Percentiles rank a stretch among this genome's conserved stretches.
Conservation (phyloP, 2,113 vertebrate genomes). For the Cyprinodon variegatus region DNA sequence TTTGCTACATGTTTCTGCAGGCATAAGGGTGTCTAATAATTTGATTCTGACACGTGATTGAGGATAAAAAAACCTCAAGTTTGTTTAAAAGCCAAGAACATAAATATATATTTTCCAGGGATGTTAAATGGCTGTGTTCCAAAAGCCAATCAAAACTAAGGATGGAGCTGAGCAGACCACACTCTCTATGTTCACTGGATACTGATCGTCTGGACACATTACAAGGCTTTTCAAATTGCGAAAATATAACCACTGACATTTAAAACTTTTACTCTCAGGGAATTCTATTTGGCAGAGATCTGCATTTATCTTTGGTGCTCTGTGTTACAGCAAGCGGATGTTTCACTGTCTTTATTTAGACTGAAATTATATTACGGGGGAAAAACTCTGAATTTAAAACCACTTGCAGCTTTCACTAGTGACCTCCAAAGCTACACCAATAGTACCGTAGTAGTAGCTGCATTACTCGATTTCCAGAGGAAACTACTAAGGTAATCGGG, state of each 20-base stretch:
- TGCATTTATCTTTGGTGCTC: background rate
- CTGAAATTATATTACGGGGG: background rate
- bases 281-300: background rate
- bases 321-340: background rate
- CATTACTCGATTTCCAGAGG: background rate
- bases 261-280: conserved; percentile 11
- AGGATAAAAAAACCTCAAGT: conserved; percentile 22
- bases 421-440: background rate
- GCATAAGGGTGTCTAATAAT: conserved; percentile 27
- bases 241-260: conserved; percentile 32
- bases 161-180: conserved; percentile 36
- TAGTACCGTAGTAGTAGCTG: background rate
- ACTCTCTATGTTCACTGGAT: conserved; percentile 29
- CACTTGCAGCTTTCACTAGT: background rate
- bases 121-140: conserved; percentile 39
- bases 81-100: conserved; percentile 40
- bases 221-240: conserved; percentile 40
- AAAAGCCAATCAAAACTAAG: conserved; percentile 61
- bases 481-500: background rate
- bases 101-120: conserved; percentile 58
- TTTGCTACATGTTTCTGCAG: conserved; percentile 19
- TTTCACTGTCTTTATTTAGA: background rate
- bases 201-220: conserved; percentile 17
- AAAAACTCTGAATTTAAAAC: background rate
- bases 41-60: conserved; percentile 30